Conservation (phyloP, 2,797 vertebrate genomes). For the Champsocephalus esox region DNA sequence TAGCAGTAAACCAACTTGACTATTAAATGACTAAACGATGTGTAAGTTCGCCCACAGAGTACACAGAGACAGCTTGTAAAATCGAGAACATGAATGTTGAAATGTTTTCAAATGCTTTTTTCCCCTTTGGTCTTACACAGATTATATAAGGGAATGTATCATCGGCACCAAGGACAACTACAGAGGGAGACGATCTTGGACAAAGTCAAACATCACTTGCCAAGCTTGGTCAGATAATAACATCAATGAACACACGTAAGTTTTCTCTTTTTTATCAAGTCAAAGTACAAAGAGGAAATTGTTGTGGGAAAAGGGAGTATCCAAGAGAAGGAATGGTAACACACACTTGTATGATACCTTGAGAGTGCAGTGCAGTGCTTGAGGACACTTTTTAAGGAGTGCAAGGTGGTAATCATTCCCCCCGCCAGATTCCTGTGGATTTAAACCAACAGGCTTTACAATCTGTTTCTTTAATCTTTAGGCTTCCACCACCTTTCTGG, state of each 20-base stretch:
- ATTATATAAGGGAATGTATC: slow-evolving; percentile 95
- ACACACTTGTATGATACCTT: neutral
- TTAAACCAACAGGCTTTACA: slow-evolving; percentile 60
- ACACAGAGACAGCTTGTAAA: slow-evolving; percentile 12
- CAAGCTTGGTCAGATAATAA: slow-evolving; percentile 96
- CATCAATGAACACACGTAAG: slow-evolving; percentile 98
- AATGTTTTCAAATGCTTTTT: slow-evolving; percentile 43
- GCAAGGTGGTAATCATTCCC: slow-evolving; percentile 37
- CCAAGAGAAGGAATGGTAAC: neutral
- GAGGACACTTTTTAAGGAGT: neutral
- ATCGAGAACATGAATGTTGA: slow-evolving; percentile 20
- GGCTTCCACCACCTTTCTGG: slow-evolving; percentile 54
- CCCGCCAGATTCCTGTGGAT: slow-evolving; percentile 31
- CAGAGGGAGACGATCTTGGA: slow-evolving; percentile 92
- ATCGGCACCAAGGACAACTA: slow-evolving; percentile 92
- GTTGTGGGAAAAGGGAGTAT: neutral
- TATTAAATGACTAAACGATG: slow-evolving; percentile 30
- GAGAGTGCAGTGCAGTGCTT: neutral
- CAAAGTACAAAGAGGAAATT: neutral
- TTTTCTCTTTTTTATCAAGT: slow-evolving; percentile 23
- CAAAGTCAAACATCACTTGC: slow-evolving; percentile 93
- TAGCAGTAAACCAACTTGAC: slow-evolving; percentile 27
- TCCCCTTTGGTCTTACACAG: slow-evolving; percentile 73
- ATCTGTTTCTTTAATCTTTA: slow-evolving; percentile 47
- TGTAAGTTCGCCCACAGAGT: slow-evolving; percentile 22